Conservation (phyloP, 2,888 invertebrate species). For the Eledone cirrhosa region DNA sequence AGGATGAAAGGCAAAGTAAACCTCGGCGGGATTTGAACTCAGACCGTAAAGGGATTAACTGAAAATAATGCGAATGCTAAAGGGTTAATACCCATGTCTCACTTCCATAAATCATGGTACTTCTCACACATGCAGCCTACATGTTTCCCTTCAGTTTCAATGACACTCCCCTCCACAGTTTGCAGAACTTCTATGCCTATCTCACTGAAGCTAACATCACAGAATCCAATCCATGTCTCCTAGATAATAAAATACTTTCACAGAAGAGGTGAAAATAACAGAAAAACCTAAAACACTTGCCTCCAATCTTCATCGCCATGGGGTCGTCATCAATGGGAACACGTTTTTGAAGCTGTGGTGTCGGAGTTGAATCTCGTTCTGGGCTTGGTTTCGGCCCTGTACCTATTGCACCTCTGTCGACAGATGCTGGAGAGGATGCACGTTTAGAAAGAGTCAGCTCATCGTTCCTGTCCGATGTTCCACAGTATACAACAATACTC, state of each 20-base stretch:
- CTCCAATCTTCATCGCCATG: slow-evolving; percentile 48
- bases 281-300: slow-evolving; percentile 34
- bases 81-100: no score
- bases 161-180: no score
- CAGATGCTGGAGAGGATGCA: slow-evolving; percentile 29
- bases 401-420: slow-evolving; percentile 20
- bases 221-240: no score
- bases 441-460: slow-evolving; percentile 28
- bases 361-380: slow-evolving; percentile 31
- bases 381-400: slow-evolving; percentile 29
- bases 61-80: no score
- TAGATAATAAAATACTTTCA: background rate
- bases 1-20: no score
- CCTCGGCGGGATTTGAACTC: no score
- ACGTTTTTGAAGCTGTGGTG: slow-evolving; percentile 36
- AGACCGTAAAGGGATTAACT: no score
- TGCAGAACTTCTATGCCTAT: no score
- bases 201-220: no score
- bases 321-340: slow-evolving; percentile 50
- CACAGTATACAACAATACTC: slow-evolving; percentile 29
- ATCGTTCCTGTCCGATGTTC: slow-evolving; percentile 28
- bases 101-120: no score
- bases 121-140: no score
- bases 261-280: background rate
- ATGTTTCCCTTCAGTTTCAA: no score